Percentiles rank a stretch among this genome's conserved stretches.
phyloP scores from a whole-genome alignment of 2,888 invertebrate species.

The Ametastegia equiseti region DNA sequence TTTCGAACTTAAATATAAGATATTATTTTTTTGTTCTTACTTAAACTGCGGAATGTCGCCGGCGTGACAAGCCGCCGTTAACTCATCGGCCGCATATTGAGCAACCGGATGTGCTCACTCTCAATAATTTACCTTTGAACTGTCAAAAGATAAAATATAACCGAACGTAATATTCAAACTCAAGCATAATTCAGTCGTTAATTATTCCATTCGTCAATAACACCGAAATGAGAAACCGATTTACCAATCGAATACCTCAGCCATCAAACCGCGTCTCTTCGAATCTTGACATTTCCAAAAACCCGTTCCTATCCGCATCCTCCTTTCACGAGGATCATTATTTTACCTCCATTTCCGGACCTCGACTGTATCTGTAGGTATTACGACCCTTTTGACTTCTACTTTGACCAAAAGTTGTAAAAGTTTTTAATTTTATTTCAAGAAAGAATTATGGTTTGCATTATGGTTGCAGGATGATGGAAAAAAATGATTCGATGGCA shows the following conservation, averaged over 20 bases:
- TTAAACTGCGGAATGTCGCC: constrained; percentile 64
- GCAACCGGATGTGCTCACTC: constrained; percentile 71
- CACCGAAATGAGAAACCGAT: constrained; percentile 29
- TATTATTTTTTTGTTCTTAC: not conserved
- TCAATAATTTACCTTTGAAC: constrained; percentile 68
- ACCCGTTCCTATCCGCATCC: constrained; percentile 53
- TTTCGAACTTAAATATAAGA: not conserved
- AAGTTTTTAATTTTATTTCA: too few relatives aligned
- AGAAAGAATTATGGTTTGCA: too few relatives aligned
- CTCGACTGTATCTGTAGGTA: too few relatives aligned
- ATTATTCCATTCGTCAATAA: constrained; percentile 62
- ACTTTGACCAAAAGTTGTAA: too few relatives aligned
- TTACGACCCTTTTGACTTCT: too few relatives aligned
- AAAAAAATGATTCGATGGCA: too few relatives aligned
- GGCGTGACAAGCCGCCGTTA: constrained; percentile 68
- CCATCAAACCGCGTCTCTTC: constrained; percentile 18
- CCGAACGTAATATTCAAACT: constrained; percentile 61
- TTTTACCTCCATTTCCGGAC: not conserved
- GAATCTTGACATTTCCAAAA: constrained; percentile 52
- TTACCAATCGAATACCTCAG: constrained; percentile 8
- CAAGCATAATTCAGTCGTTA: constrained; percentile 60
- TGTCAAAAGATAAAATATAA: constrained; percentile 64
- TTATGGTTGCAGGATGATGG: too few relatives aligned
- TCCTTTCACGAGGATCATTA: not conserved
- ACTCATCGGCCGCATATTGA: constrained; percentile 64